Evolutionary conservation across 2,797 vertebrate genomes (phyloP), one percentile per base, ranked within the genome.

Genomic region (Echiichthys vipera): DNA sequence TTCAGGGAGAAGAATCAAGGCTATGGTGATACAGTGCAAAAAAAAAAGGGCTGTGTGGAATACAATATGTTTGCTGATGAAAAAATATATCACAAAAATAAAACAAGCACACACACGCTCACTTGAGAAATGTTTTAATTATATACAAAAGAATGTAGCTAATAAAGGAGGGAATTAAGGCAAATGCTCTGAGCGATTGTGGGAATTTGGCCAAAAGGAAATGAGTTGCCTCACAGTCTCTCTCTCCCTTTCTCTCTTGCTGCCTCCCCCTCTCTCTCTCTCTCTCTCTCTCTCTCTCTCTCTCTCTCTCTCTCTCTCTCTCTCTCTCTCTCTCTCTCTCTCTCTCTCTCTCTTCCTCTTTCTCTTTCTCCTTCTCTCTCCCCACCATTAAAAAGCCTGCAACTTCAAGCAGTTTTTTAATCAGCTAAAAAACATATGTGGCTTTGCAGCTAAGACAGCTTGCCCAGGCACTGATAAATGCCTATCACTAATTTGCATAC

Each of bases 401-500:
- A 98, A 99, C 96, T 99, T 98, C 96, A 98, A 98, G 97, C 96
- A 94, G 91, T 95, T 95, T 95, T 97, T 98, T 99, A 99, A 99
- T 99, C 98, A 98, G 98, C 96, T 97, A 96, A 95, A 98, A 99
- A 99, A 98, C 98, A 99, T 97, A 97, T 97, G 93, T 96, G 97
- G 96, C 96, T 98, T 97, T 97, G 96, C 96, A 93, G 96, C 97
- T 97, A 96, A 96, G 94, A 98, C 97, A 97, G 97, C 97, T 98
- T 97, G 98, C 96, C 97, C 95, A 94, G 95, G 95, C 95, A 92
- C 97, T 97, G 98, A 99, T 99, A 99, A 99, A 99, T 99, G 96
- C 96, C 97, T 99, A 99, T 99, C 97, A 95, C 96, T 99, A 96
- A 99, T 99, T 99, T 99, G 97, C 98, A 99, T 99, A 98, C 92